Percentiles rank a stretch among this genome's conserved stretches.
phyloP scores from a whole-genome alignment of 2,797 vertebrate species.

The Lutjanus campechanus region DNA sequence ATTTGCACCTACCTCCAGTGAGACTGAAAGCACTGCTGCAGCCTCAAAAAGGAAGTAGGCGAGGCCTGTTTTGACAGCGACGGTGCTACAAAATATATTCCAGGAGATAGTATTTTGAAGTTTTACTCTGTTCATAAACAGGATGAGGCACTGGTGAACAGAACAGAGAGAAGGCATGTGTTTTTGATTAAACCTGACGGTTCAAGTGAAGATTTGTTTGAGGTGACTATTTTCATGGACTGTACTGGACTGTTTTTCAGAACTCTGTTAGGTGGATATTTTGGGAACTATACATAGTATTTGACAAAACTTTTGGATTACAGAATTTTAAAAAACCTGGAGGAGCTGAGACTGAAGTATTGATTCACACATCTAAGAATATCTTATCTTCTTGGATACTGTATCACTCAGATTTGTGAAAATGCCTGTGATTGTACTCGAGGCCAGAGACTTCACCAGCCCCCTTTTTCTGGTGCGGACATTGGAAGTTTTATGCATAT shows the following conservation, averaged over 20 bases:
- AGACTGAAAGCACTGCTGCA: conserved; percentile 67
- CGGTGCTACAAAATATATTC: conserved; percentile 35
- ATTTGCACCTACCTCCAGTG: conserved; percentile 64
- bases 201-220: background rate
- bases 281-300: background rate
- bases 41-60: conserved; percentile 82
- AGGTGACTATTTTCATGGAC: conserved; percentile 19
- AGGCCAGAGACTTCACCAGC: conserved; percentile 80
- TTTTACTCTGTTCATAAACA: conserved; percentile 11
- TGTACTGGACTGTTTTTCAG: conserved; percentile 26
- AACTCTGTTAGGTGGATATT: conserved; percentile 4
- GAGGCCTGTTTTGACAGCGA: conserved; percentile 54
- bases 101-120: conserved; percentile 48
- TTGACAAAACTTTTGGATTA: conserved; percentile 17
- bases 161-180: conserved; percentile 3
- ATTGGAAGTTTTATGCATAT: conserved; percentile 74
- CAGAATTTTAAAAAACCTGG: background rate
- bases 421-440: conserved; percentile 86
- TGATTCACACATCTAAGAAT: background rate
- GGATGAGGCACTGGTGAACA: conserved; percentile 3
- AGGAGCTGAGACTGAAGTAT: conserved; percentile 17
- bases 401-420: conserved; percentile 20
- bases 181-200: background rate
- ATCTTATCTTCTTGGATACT: conserved; percentile 21
- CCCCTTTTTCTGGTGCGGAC: conserved; percentile 81